phyloP scores from a whole-genome alignment of 1,140 invertebrate species.

The Paraescarpia echinospica region DNA sequence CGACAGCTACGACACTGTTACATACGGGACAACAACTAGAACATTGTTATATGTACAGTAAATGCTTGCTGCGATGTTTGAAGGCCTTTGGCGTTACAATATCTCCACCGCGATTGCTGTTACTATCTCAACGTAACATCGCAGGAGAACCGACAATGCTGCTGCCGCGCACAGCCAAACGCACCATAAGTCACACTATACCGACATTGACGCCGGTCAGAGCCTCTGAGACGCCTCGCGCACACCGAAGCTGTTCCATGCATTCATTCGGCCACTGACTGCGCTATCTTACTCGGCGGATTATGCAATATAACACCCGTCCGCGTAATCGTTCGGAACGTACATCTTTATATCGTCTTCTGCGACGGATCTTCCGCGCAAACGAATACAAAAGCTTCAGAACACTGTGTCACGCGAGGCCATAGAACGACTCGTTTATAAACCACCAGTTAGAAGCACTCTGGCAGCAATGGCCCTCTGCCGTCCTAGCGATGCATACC shows the following conservation, averaged over 20 bases:
- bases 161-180: background rate
- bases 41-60: background rate
- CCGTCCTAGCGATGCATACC: background rate
- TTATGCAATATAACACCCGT: no score
- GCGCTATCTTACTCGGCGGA: no score
- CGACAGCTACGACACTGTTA: background rate
- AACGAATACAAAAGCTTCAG: background rate
- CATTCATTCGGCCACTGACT: no score
- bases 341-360: background rate
- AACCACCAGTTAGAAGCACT: no score
- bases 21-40: background rate
- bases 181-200: background rate
- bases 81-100: no score
- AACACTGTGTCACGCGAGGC: background rate
- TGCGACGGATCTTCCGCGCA: background rate
- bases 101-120: background rate
- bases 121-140: no score
- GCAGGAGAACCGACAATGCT: background rate
- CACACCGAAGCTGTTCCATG: background rate
- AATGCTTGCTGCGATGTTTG: background rate
- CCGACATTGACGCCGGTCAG: background rate
- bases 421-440: background rate
- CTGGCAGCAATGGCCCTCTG: background rate
- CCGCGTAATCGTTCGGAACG: no score
- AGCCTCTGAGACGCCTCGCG: background rate